Percentiles rank a stretch among this genome's conserved stretches.
Conservation (phyloP, 2,113 vertebrate genomes). For the Toxotes chatareus region DNA sequence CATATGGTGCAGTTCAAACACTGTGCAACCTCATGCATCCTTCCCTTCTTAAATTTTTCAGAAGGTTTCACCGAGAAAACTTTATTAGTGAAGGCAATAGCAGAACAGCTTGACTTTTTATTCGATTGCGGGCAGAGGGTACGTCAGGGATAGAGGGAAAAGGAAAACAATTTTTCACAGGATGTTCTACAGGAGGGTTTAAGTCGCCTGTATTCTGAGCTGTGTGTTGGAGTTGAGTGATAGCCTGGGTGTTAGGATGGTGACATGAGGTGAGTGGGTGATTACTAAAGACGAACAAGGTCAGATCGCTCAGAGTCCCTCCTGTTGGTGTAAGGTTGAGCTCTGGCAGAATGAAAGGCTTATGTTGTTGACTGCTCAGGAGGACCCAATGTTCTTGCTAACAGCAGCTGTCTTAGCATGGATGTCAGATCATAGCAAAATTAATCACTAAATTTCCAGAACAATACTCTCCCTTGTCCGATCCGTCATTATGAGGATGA, state of each 20-base stretch:
- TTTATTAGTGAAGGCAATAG: constrained; percentile 29
- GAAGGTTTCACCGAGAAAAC: constrained; percentile 25
- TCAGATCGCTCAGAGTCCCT: constrained; percentile 36
- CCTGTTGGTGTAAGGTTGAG: constrained; percentile 13
- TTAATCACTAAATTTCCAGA: not conserved
- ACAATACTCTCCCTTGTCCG: not conserved
- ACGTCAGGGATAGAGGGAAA: constrained; percentile 40
- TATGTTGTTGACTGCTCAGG: constrained; percentile 23
- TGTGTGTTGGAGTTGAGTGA: constrained; percentile 39
- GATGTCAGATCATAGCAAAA: constrained; percentile 11
- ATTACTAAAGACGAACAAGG: constrained; percentile 58
- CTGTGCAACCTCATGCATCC: constrained; percentile 23
- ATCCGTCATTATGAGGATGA: constrained; percentile 4
- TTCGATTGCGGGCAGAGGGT: constrained; percentile 36
- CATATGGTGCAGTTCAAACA: constrained; percentile 35
- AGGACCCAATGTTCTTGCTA: not conserved
- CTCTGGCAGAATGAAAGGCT: constrained; percentile 33
- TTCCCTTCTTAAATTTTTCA: constrained; percentile 33
- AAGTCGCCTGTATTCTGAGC: constrained; percentile 22
- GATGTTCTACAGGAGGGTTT: constrained; percentile 38
- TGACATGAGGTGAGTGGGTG: constrained; percentile 43
- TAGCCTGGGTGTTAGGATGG: constrained; percentile 27
- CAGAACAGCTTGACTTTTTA: constrained; percentile 47
- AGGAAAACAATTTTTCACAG: constrained; percentile 40
- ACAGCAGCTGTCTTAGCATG: not conserved